phyloP scores from a whole-genome alignment of 2,113 vertebrate species.

The Psettodes erumei region DNA sequence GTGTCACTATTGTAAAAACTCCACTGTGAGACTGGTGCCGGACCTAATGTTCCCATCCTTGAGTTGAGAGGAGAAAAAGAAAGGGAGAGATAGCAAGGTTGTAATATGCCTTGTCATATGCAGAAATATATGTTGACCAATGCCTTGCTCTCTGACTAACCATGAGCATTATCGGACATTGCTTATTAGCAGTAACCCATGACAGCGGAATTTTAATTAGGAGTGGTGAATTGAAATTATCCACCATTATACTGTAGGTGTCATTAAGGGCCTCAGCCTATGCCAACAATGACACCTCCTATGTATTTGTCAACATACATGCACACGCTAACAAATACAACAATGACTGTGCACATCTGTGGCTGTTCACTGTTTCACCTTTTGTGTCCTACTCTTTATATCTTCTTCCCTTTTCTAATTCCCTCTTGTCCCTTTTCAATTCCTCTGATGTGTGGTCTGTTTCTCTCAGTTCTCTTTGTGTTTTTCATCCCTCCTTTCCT shows the following conservation, averaged over 20 bases:
- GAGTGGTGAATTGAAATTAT: constrained; percentile 31
- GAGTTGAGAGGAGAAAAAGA: not conserved
- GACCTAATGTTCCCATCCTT: not conserved
- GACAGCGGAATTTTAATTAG: constrained; percentile 50
- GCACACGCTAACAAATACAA: not conserved
- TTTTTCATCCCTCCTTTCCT: not conserved
- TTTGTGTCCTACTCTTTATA: not conserved
- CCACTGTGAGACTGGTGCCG: not conserved
- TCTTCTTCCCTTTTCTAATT: constrained; percentile 9
- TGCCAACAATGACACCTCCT: no score
- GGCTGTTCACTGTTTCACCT: not conserved
- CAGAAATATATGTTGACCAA: constrained; percentile 19
- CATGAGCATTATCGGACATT: constrained; percentile 25
- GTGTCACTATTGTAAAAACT: not conserved
- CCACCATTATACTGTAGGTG: not conserved
- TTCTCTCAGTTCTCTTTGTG: not conserved
- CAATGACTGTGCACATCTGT: not conserved
- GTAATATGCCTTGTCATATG: constrained; percentile 4
- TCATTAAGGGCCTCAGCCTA: constrained; percentile 18
- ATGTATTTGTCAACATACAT: not conserved
- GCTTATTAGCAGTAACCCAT: constrained; percentile 39
- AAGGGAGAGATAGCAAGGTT: not conserved
- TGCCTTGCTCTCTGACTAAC: constrained; percentile 33
- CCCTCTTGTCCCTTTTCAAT: not conserved
- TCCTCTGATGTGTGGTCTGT: constrained; percentile 29